These are phyloP conservation scores for Myathropa florea DNA, from an alignment of 2,888 invertebrate species.

Conservation along the genomic window DNA sequence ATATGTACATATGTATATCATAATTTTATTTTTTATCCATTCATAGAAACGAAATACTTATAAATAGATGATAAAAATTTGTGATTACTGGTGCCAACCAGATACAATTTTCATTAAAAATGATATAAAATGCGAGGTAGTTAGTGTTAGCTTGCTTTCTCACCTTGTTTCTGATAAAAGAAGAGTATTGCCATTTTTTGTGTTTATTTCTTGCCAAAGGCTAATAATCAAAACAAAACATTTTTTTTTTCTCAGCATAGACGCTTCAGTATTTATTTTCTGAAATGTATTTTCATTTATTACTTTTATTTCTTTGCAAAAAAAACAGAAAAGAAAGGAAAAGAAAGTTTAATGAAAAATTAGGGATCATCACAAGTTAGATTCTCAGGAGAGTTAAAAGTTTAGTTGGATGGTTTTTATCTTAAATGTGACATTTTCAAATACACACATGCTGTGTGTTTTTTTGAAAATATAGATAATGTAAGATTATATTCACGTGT, in stretches of 20 bases:
- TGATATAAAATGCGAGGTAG: slow-evolving; percentile 65
- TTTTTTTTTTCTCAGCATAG: slow-evolving; percentile 12
- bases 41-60: slow-evolving; percentile 12
- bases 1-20: not conserved
- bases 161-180: slow-evolving; percentile 32
- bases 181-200: slow-evolving; percentile 5
- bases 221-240: slow-evolving; percentile 41
- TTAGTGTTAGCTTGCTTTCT: slow-evolving; percentile 41
- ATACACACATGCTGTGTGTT: not conserved
- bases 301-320: not conserved
- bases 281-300: slow-evolving; percentile 8
- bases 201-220: slow-evolving; percentile 59
- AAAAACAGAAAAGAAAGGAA: not conserved
- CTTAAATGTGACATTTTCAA: not conserved
- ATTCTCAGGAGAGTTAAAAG: slow-evolving; percentile 56
- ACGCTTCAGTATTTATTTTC: slow-evolving; percentile 40
- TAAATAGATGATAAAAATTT: slow-evolving; percentile 65
- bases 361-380: slow-evolving; percentile 64
- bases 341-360: slow-evolving; percentile 2
- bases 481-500: slow-evolving; percentile 29
- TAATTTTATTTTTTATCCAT: slow-evolving; percentile 21
- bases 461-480: not conserved
- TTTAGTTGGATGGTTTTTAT: slow-evolving; percentile 35
- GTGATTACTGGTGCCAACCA: slow-evolving; percentile 75
- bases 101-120: slow-evolving; percentile 72